Percentiles rank a stretch among this genome's conserved stretches.
Evolutionary conservation across 2,113 vertebrate genomes (phyloP).

Genomic region (Leuciscus idus): DNA sequence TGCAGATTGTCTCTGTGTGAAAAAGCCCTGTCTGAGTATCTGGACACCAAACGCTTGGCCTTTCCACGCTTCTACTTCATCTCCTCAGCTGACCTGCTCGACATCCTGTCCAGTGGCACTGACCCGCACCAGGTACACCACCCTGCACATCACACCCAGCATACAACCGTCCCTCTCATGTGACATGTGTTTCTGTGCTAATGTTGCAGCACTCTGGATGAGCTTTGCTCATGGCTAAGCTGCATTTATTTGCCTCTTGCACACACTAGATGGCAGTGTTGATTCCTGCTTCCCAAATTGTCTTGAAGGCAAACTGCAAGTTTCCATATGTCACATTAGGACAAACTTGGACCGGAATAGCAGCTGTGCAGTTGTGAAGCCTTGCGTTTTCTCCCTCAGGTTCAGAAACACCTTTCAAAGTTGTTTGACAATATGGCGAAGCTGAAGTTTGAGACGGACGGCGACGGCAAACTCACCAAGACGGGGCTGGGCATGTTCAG

Average conservation of each 20-base stretch:
- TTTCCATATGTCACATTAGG: constrained; percentile 9
- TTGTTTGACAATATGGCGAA: constrained; percentile 92
- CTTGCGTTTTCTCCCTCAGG: constrained; percentile 70
- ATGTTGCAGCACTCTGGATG: no score
- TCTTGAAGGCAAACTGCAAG: constrained; percentile 4
- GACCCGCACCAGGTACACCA: constrained; percentile 79
- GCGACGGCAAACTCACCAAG: constrained; percentile 75
- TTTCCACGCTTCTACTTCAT: constrained; percentile 98
- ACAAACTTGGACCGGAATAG: background rate
- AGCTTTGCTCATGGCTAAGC: no score
- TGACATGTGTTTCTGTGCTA: background rate
- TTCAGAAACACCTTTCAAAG: constrained; percentile 92
- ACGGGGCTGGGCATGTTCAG: constrained; percentile 91
- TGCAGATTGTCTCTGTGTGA: constrained; percentile 89
- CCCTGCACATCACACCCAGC: background rate
- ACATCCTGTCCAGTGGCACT: constrained; percentile 94
- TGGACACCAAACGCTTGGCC: constrained; percentile 91
- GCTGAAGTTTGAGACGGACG: constrained; percentile 83
- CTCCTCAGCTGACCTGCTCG: constrained; percentile 94
- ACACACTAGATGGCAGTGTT: constrained; percentile 64
- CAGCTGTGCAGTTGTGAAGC: constrained; percentile 32
- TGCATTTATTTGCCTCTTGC: background rate
- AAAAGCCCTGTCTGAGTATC: constrained; percentile 92
- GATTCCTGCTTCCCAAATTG: constrained; percentile 49
- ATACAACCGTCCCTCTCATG: background rate